phyloP scores from a whole-genome alignment of 2,797 vertebrate genomes.

The Ciconia nigra region DNA sequence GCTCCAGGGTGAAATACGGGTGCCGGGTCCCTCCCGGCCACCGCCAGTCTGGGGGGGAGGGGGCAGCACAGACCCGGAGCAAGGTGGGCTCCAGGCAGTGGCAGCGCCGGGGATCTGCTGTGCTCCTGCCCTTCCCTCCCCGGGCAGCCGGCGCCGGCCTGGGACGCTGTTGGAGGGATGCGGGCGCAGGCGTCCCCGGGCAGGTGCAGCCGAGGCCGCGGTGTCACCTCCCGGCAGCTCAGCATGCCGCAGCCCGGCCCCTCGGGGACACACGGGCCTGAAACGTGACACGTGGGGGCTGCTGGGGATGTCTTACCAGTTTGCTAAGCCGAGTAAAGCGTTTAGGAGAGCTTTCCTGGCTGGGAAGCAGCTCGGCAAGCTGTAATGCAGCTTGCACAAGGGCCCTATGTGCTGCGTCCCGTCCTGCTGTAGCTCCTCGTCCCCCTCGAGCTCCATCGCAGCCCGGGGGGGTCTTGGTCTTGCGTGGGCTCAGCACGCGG shows the following conservation, averaged over 20 bases:
- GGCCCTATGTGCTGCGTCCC: accelerated
- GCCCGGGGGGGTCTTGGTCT: neutral
- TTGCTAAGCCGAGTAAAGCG: neutral
- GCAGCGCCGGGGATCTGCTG: accelerated
- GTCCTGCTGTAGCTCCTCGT: accelerated
- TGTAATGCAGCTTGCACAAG: neutral
- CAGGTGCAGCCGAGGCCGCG: neutral
- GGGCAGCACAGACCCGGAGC: neutral
- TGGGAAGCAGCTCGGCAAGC: neutral
- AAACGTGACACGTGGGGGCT: neutral
- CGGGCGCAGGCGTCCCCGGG: accelerated
- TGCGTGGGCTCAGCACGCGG: accelerated
- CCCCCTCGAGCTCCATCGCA: accelerated
- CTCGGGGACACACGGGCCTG: neutral
- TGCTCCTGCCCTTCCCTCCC: neutral
- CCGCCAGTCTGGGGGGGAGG: neutral
- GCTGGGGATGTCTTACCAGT: neutral
- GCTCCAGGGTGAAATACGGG: accelerated
- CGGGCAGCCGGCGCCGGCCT: accelerated
- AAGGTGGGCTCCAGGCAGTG: neutral
- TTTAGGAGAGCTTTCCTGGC: neutral
- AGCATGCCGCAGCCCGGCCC: accelerated
- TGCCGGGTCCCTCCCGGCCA: neutral
- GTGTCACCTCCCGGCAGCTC: neutral
- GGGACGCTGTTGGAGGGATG: neutral